Evolutionary conservation across 2,113 vertebrate genomes (phyloP), one percentile per base, ranked within the genome.

Genomic region (Chamaetylas fuelleborni): DNA sequence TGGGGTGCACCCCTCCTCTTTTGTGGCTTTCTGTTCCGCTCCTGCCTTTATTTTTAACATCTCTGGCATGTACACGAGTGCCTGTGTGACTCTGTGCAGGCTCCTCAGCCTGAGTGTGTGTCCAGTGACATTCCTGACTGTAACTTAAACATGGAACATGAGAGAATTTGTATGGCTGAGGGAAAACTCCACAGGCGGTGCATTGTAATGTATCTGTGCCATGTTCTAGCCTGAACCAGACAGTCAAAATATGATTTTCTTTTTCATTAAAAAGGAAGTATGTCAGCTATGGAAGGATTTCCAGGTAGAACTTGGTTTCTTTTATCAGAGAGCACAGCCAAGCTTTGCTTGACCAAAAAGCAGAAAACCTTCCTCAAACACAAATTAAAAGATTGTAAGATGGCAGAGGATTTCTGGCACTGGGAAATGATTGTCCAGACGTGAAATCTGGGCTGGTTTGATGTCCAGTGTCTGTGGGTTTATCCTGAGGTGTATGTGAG

Each of bases 21-120:
- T 76, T 86, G 92, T 90, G 95, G 90, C 70, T 97, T 97, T 96
- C 88, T 83, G 25, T 96, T 96, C 87, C 71, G 29, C 78, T 88
- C 91, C 54, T 84, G 80, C 92, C 82, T 91, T 92, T 97, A 93
- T 90, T 91, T 93, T 94, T 84, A 92, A 95, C 31, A 25, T 89
- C 77, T 57, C 45, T 53, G 73, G 48, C 5, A 1, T 24, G 57
- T 54, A 72, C 19, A 4, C 12, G n/a, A 64, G 72, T 28, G 69
- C 34, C 15, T 36, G 31, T 64, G 67, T 51, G 91, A 81, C 45
- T 56, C 42, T 71, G 4, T 8, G 1, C 40, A 1, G 9, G 36
- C 11, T 50, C 19, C 26, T 42, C 58, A 25, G 16, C 2, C 16
- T 0, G 6, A 40, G 53, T 36, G 24, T 8, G 12, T 78, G 92